Conservation (phyloP, 2,113 vertebrate genomes). For the Ammodytes marinus region DNA sequence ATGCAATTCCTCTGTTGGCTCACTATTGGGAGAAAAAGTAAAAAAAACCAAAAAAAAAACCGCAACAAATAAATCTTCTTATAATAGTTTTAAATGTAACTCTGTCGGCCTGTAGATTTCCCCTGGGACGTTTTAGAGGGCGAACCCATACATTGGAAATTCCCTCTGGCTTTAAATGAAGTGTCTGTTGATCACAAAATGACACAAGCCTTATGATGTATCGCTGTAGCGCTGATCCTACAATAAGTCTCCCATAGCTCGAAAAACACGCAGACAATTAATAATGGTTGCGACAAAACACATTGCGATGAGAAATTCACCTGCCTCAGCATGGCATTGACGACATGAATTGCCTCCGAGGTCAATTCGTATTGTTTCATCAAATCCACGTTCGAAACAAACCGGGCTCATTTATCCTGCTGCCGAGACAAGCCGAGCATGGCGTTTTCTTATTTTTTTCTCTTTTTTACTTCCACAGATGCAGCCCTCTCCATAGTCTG, state of each 20-base stretch:
- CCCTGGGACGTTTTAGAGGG: slow-evolving; percentile 23
- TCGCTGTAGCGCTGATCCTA: slow-evolving; percentile 8
- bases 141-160: slow-evolving; percentile 14
- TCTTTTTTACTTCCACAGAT: slow-evolving; percentile 42
- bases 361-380: slow-evolving; percentile 66
- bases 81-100: background rate
- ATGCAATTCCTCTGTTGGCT: background rate
- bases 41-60: too few relatives aligned
- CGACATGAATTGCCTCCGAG: slow-evolving; percentile 59
- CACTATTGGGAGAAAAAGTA: background rate
- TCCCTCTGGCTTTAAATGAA: slow-evolving; percentile 29
- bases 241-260: slow-evolving; percentile 25
- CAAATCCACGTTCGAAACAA: slow-evolving; percentile 43
- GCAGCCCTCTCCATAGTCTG: slow-evolving; percentile 63
- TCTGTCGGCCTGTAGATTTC: slow-evolving; percentile 9
- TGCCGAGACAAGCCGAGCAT: slow-evolving; percentile 29
- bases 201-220: slow-evolving; percentile 28
- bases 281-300: slow-evolving; percentile 33
- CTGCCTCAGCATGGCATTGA: slow-evolving; percentile 37
- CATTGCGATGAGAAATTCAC: slow-evolving; percentile 51
- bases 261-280: slow-evolving; percentile 44
- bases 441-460: slow-evolving; percentile 3
- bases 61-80: background rate
- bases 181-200: slow-evolving; percentile 31
- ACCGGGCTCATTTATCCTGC: slow-evolving; percentile 63